A percentile compares a stretch with the other conserved stretches of the same genome.
These are phyloP conservation scores for Stenopsyche tienmushanensis DNA, from an alignment of 1,140 invertebrate species.

Conservation along the genomic window DNA sequence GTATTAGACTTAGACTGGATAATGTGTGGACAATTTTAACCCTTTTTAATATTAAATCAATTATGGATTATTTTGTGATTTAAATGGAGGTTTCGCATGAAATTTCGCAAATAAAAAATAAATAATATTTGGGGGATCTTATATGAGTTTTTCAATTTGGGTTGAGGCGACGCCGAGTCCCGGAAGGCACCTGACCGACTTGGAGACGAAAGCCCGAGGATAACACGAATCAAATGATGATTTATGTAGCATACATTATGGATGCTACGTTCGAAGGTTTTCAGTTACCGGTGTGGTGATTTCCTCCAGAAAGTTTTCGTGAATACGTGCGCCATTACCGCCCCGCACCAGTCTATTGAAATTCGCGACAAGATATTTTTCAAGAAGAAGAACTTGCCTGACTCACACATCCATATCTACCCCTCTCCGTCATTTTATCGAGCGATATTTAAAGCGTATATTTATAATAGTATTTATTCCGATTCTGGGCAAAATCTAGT, in stretches of 20 bases:
- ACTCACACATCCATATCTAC: too few species aligned
- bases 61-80: too few species aligned
- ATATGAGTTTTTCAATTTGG: too few species aligned
- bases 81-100: too few species aligned
- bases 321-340: conserved; percentile 24
- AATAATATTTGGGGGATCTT: too few species aligned
- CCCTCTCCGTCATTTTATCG: too few species aligned
- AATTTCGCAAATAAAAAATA: too few species aligned
- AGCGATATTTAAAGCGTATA: background rate
- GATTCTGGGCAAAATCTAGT: too few species aligned
- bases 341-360: conserved; percentile 20
- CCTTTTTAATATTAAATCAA: too few species aligned
- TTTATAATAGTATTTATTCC: too few species aligned
- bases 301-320: conserved; percentile 15
- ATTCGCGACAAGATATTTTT: conserved; percentile 25
- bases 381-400: background rate
- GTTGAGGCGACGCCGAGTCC: conserved; percentile 5
- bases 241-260: conserved; percentile 28
- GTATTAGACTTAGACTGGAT: too few species aligned
- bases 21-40: too few species aligned
- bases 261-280: conserved; percentile 22
- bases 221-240: conserved; percentile 26
- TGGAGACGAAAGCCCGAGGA: conserved; percentile 6
- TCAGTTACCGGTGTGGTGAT: conserved; percentile 22
- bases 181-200: conserved; percentile 7